Evolutionary conservation across 2,888 invertebrate genomes (phyloP).

Genomic region (Amphiduros pacificus): DNA sequence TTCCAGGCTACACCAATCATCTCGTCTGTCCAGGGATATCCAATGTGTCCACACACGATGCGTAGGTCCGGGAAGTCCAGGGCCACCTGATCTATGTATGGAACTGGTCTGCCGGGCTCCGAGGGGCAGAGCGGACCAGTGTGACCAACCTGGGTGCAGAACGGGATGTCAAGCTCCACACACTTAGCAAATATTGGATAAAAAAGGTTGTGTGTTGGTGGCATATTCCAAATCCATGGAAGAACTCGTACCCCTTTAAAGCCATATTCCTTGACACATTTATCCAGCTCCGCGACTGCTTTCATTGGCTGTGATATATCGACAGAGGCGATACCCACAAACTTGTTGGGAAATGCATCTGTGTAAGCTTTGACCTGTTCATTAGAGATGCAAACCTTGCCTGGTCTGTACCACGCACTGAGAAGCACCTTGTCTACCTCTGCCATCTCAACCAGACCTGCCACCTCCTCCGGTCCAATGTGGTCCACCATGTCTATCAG

Average conservation of each 20-base stretch:
- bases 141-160: slow-evolving; percentile 5
- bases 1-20: slow-evolving; percentile 10
- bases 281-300: background rate
- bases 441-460: background rate
- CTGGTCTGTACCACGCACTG: slow-evolving; percentile 6
- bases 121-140: slow-evolving; percentile 13
- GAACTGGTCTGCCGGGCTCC: slow-evolving; percentile 10
- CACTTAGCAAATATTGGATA: slow-evolving; percentile 8
- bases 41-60: slow-evolving; percentile 10
- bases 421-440: background rate
- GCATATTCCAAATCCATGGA: slow-evolving; percentile 9
- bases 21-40: slow-evolving; percentile 15
- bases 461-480: background rate
- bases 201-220: slow-evolving; percentile 1
- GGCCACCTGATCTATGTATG: slow-evolving; percentile 10
- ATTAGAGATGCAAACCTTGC: background rate
- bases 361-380: background rate
- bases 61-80: slow-evolving; percentile 7
- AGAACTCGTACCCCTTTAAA: slow-evolving; percentile 8
- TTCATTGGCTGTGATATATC: slow-evolving; percentile 1
- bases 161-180: slow-evolving; percentile 2
- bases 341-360: background rate
- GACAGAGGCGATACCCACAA: slow-evolving; percentile 1
- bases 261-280: slow-evolving; percentile 1
- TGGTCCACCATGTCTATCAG: background rate